Evolutionary conservation across 2,113 vertebrate species (phyloP).

Genomic region (Felis catus): F.catus_Fca126_mat1.0 CM031424.1:35552001-35552500

Average conservation of each 20-base stretch:
- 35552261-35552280: not conserved
- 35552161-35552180: not conserved
- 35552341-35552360: not conserved
- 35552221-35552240: not conserved
- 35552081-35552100: not conserved
- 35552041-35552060: not conserved
- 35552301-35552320: not conserved
- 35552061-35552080: not conserved
- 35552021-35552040: not conserved
- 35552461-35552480: not conserved
- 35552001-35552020: not conserved
- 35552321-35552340: not conserved
- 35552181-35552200: not conserved
- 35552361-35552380: not conserved
- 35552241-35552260: not conserved
- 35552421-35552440: not conserved
- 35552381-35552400: not conserved
- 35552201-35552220: not conserved
- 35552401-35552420: conserved; percentile 6
- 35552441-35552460: not conserved
- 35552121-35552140: not conserved
- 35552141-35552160: not conserved
- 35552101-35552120: not conserved
- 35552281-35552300: not conserved
- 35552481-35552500: not conserved